Conservation (phyloP, 2,113 vertebrate species). For the Sebastes schlegelii region DNA sequence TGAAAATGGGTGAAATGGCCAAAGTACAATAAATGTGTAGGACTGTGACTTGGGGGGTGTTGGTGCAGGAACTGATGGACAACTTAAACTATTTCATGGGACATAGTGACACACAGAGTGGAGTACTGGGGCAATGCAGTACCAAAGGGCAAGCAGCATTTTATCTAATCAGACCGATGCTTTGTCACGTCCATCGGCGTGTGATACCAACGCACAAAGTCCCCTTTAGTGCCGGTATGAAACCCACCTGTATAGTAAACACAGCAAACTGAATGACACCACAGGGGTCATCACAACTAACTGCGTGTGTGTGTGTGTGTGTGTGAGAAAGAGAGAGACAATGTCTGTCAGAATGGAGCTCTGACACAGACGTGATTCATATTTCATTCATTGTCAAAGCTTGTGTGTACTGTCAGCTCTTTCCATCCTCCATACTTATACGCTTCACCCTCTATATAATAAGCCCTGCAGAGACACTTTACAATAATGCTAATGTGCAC, state of each 20-base stretch:
- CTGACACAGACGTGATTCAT: neutral
- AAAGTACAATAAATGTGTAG: neutral
- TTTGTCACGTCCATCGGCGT: too few relatives aligned
- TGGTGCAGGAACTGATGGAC: neutral
- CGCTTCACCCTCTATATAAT: neutral
- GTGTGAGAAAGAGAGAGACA: neutral
- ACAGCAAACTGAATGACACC: too few relatives aligned
- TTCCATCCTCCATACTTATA: conserved; percentile 24
- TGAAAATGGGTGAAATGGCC: neutral
- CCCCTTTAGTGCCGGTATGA: too few relatives aligned
- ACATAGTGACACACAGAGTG: neutral
- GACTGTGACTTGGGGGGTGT: neutral
- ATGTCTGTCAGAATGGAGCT: neutral
- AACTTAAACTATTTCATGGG: neutral
- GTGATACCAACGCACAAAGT: too few relatives aligned
- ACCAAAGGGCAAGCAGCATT: neutral
- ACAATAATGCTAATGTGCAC: conserved; percentile 37
- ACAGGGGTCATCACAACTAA: too few relatives aligned
- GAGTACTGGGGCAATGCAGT: neutral
- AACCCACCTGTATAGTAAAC: too few relatives aligned
- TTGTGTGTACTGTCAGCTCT: conserved; percentile 26
- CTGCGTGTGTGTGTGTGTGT: neutral
- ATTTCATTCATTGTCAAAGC: conserved; percentile 14
- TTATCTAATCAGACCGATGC: neutral
- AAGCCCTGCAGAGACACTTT: conserved; percentile 31